Conservation (phyloP, 2,113 vertebrate species). For the Vireo altiloquus region DNA sequence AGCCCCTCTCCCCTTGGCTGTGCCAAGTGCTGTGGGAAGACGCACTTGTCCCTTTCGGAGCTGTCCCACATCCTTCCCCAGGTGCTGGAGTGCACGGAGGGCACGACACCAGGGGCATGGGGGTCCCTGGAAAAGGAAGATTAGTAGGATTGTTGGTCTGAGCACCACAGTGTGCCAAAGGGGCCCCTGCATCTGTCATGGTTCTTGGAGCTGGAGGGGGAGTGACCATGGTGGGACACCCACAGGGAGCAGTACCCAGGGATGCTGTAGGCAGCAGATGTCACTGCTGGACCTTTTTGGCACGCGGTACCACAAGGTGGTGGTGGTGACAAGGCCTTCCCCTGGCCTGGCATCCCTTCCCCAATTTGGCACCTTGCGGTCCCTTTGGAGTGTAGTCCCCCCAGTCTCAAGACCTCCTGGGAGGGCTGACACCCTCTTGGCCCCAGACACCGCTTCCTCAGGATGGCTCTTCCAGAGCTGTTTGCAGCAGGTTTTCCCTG, state of each 20-base stretch:
- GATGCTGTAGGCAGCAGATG: not conserved
- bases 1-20: not conserved
- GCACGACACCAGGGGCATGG: accelerated
- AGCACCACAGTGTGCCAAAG: accelerated
- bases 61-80: not conserved
- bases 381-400: not conserved
- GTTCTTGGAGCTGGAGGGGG: not conserved
- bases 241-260: accelerated
- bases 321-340: not conserved
- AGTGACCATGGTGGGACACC: accelerated
- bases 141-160: accelerated
- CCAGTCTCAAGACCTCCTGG: accelerated
- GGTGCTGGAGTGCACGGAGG: not conserved
- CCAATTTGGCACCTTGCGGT: accelerated
- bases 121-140: not conserved
- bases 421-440: not conserved
- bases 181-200: accelerated
- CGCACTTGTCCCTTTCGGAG: accelerated
- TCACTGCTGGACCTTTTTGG: not conserved
- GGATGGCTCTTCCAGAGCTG: not conserved
- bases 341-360: not conserved
- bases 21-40: not conserved
- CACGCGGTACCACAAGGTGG: accelerated
- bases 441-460: accelerated
- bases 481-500: not conserved